Percentiles rank a stretch among this genome's conserved stretches.
Evolutionary conservation across 2,888 invertebrate genomes (phyloP).

Genomic region (Lydus trimaculatus): DNA sequence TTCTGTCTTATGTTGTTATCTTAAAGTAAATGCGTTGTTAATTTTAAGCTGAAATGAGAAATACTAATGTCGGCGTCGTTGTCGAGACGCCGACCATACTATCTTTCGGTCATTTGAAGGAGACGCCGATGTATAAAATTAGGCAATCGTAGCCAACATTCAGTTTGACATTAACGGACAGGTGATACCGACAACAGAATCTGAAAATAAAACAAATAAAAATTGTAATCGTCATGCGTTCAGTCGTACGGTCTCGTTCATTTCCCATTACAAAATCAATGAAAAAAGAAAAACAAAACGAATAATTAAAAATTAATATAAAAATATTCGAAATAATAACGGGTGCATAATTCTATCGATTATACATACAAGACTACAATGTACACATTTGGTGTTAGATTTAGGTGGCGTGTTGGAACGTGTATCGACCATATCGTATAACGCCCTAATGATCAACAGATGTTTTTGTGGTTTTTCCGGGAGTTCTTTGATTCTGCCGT

Average conservation of each 20-base stretch:
- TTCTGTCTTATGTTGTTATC: neutral
- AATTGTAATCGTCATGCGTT: slow-evolving; percentile 6
- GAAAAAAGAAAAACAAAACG: too few species aligned
- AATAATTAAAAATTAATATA: too few species aligned
- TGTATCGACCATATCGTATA: neutral
- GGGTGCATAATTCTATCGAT: too few species aligned
- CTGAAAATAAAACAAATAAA: slow-evolving; percentile 43
- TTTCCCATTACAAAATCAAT: neutral
- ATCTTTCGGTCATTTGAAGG: slow-evolving; percentile 29
- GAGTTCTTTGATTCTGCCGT: neutral
- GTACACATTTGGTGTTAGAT: neutral
- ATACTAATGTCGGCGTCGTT: neutral
- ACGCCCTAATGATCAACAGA: slow-evolving; percentile 6
- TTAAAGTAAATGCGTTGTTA: neutral
- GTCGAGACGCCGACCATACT: slow-evolving; percentile 20
- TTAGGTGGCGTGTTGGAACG: neutral
- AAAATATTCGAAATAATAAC: neutral
- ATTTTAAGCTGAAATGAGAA: neutral
- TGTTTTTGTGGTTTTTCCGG: neutral
- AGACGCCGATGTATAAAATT: slow-evolving; percentile 33
- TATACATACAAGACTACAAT: neutral
- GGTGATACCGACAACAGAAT: slow-evolving; percentile 40
- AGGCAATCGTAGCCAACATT: slow-evolving; percentile 25
- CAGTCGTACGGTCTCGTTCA: neutral
- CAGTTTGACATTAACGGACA: slow-evolving; percentile 42